A percentile compares a stretch with the other conserved stretches of the same genome.
phyloP scores from a whole-genome alignment of 2,888 invertebrate species.

The Leptinotarsa rubiginosa region DNA sequence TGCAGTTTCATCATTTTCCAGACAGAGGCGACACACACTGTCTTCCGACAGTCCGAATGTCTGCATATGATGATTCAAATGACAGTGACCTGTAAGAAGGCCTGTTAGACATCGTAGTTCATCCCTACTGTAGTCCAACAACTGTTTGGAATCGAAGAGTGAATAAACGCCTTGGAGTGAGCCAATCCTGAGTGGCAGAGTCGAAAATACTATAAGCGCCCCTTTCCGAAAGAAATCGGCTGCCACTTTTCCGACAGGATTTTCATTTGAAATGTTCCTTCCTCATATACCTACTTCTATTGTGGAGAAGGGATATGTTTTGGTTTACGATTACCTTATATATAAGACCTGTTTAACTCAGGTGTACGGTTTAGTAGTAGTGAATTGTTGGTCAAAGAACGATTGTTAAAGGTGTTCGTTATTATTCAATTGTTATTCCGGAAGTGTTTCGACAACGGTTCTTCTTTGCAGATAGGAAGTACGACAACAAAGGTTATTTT shows the following conservation, averaged over 20 bases:
- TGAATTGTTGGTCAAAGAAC: slow-evolving; percentile 24
- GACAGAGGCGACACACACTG: no score
- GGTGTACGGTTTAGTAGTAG: slow-evolving; percentile 41
- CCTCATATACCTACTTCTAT: slow-evolving; percentile 29
- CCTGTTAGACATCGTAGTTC: no score
- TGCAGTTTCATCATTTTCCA: no score
- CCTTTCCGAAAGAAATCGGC: no score
- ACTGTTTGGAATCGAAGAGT: no score
- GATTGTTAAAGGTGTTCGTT: background rate
- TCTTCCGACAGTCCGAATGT: no score
- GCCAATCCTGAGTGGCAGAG: no score
- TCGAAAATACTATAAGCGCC: no score
- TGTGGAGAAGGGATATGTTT: slow-evolving; percentile 38
- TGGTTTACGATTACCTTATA: slow-evolving; percentile 50
- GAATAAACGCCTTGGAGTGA: no score
- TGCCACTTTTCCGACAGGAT: background rate
- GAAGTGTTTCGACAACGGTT: background rate
- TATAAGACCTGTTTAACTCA: slow-evolving; percentile 54
- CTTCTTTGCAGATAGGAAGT: background rate
- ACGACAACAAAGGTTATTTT: background rate
- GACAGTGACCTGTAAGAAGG: no score
- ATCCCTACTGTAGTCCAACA: no score
- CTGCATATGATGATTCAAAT: no score
- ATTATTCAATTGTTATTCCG: background rate
- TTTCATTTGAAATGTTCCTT: background rate